Percentiles rank a stretch among this genome's conserved stretches.
phyloP scores from a whole-genome alignment of 1,140 invertebrate genomes.

The Anthonomus grandis region DNA sequence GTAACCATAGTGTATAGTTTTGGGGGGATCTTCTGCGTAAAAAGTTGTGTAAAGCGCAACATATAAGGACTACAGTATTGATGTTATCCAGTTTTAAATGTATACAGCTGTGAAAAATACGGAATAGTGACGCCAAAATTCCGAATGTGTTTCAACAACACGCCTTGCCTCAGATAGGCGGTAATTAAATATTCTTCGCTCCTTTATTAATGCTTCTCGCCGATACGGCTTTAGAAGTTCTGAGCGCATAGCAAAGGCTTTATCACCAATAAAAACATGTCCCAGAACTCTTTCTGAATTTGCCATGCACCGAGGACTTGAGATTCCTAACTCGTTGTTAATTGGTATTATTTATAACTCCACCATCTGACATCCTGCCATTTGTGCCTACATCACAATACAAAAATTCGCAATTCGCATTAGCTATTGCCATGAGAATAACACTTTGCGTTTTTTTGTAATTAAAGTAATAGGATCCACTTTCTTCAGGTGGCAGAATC shows the following conservation, averaged over 20 bases:
- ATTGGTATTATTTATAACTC: constrained; percentile 39
- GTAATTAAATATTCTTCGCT: constrained; percentile 32
- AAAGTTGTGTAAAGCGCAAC: constrained; percentile 21
- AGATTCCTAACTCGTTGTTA: constrained; percentile 18
- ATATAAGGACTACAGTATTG: constrained; percentile 17
- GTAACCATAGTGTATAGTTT: constrained; percentile 19
- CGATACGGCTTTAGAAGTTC: constrained; percentile 52
- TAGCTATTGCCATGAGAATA: constrained; percentile 51
- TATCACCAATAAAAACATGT: constrained; percentile 41
- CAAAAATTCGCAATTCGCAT: constrained; percentile 52
- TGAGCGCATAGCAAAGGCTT: too few species aligned
- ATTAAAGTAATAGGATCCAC: constrained; percentile 47
- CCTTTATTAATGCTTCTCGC: constrained; percentile 33
- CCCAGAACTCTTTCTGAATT: not conserved
- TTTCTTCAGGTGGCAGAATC: constrained; percentile 12
- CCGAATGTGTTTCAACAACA: constrained; percentile 52
- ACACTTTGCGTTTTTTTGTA: too few species aligned
- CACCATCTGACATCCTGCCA: constrained; percentile 43
- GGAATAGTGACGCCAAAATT: too few species aligned
- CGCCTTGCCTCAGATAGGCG: constrained; percentile 32
- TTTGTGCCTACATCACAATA: constrained; percentile 48
- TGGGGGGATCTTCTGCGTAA: not conserved
- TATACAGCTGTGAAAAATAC: too few species aligned
- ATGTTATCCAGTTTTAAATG: too few species aligned
- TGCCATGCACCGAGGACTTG: constrained; percentile 1